Percentiles rank a stretch among this genome's conserved stretches.
Conservation (phyloP, 2,797 vertebrate species). For the Alauda arvensis region DNA sequence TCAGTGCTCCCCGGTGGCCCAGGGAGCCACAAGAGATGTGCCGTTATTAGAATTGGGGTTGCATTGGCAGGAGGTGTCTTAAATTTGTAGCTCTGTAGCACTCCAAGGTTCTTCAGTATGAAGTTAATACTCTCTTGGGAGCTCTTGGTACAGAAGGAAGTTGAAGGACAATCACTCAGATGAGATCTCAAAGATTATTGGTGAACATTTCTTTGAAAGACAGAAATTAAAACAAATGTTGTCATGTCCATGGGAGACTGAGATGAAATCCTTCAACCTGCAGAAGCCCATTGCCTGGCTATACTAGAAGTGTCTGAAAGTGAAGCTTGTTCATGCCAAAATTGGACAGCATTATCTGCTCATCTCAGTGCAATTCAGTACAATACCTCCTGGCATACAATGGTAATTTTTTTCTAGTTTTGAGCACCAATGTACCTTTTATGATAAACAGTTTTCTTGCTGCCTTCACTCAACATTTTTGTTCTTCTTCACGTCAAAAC, state of each 20-base stretch:
- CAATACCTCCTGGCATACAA: not conserved
- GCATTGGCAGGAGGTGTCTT: not conserved
- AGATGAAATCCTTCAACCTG: not conserved
- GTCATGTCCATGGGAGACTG: not conserved
- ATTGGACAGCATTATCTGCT: not conserved
- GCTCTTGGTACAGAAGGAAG: not conserved
- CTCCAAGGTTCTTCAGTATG: not conserved
- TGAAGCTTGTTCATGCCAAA: not conserved
- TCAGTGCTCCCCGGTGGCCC: not conserved
- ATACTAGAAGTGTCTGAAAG: not conserved
- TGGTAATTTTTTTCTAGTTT: not conserved
- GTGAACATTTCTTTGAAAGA: not conserved
- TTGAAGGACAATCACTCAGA: not conserved
- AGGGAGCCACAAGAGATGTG: not conserved
- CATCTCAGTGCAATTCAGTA: not conserved
- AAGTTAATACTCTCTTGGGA: not conserved
- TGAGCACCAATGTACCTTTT: not conserved
- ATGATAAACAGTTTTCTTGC: not conserved
- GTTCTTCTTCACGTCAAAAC: not conserved
- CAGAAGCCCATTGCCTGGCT: not conserved
- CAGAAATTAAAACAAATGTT: not conserved
- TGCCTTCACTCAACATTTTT: not conserved
- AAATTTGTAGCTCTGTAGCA: not conserved
- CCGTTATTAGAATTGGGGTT: not conserved
- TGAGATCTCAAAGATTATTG: not conserved